Base-by-base conservation (phyloP, 2,888 invertebrate genomes). In the Exocentrus adspersus region DNA sequence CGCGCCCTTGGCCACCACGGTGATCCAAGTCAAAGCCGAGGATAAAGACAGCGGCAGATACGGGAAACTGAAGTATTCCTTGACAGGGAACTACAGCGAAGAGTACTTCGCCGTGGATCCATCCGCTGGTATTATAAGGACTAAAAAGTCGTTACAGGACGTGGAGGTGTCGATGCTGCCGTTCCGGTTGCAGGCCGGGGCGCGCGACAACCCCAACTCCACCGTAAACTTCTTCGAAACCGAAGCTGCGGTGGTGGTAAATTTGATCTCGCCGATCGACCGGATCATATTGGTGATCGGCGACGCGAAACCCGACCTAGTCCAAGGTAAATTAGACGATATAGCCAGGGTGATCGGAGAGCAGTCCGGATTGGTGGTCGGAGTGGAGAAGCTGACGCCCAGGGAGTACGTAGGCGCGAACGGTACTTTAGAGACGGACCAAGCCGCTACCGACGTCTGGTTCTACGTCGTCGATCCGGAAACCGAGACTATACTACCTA, bases 11-110 rank as follows among this genome's bases (percentile, higher is more conserved):
- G 90, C 90, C 7, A 90, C 92, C 2, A 88, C 90, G 32, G 90
- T 96, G 2, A 79, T 93, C 42, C 92, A 93, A 84, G 45, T 68
- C 9, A 90, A 89, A 84, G 96, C 97, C 0, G 89, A 89, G 70
- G 97, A 97, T 81, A 87, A 88, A 70, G 97, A 97, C 79, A 92
- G 92, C 58, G 94, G 94, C 0, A 89, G 90, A 68, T 93, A 88
- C 79, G 95, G 95, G 1, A 89, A 89, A 76, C 84, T 97, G 17
- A 88, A 89, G 68, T 97, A 94, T 81, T 86, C 77, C 42, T 66
- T 85, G 46, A 69, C 77, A 6, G 83, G 82, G 6, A 82, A 81
- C 61, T 72, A 75, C 46, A 79, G 77, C 45, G 86, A 86, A 2
- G 88, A 90, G 59, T 92, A 90, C 77, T 93, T 95, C 78, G 83